Percentiles rank a stretch among this genome's conserved stretches.
Conservation (phyloP, 2,113 vertebrate genomes). For the Corydoras maculifer region DNA sequence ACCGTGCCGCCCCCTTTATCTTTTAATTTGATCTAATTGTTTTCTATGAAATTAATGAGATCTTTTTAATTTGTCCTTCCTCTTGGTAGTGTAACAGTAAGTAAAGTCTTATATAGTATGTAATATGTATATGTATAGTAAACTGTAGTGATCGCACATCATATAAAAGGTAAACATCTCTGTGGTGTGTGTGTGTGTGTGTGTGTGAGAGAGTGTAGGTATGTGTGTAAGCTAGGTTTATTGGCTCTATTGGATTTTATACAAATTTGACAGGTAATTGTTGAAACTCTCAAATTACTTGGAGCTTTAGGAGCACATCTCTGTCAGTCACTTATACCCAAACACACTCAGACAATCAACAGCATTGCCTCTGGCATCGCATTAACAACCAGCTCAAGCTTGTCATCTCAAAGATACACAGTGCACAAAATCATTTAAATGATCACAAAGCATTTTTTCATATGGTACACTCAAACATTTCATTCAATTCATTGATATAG, state of each 20-base stretch:
- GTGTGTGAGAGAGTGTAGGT: no score
- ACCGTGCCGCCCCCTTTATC: no score
- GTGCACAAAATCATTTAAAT: slow-evolving; percentile 32
- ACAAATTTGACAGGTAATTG: slow-evolving; percentile 22
- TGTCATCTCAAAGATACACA: slow-evolving; percentile 36
- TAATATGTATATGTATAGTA: background rate
- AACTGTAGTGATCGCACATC: background rate
- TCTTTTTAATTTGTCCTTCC: no score
- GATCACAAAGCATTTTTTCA: slow-evolving; percentile 22
- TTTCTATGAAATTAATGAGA: no score
- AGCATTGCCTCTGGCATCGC: slow-evolving; percentile 32
- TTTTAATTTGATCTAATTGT: no score
- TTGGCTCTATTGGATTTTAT: background rate
- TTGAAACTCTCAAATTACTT: slow-evolving; percentile 23
- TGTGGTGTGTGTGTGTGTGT: background rate
- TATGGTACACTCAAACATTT: slow-evolving; percentile 19
- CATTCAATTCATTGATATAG: slow-evolving; percentile 14
- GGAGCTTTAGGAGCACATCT: slow-evolving; percentile 13
- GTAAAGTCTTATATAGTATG: background rate
- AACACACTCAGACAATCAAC: slow-evolving; percentile 24
- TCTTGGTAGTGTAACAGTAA: no score
- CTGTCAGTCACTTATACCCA: slow-evolving; percentile 28
- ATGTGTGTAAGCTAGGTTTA: background rate
- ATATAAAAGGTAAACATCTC: background rate
- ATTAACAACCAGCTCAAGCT: slow-evolving; percentile 32